Percentiles rank a stretch among this genome's conserved stretches.
phyloP scores from a whole-genome alignment of 2,888 invertebrate genomes.

The Philereme transversata region DNA sequence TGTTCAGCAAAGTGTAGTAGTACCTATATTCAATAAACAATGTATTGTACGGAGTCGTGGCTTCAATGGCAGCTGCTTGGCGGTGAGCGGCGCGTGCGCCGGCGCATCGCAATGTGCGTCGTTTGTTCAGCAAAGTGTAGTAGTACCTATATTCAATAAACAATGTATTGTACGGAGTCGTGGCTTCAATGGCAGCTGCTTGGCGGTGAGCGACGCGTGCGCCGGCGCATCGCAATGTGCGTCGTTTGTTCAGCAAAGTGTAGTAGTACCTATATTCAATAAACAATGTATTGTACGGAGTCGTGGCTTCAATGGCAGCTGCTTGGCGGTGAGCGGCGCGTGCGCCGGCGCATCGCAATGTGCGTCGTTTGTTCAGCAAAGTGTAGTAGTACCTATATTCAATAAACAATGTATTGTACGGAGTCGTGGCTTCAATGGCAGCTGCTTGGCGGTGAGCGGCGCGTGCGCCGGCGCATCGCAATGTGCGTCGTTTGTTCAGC shows the following conservation, averaged over 20 bases:
- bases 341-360: slow-evolving; percentile 8
- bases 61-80: slow-evolving; percentile 9
- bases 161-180: slow-evolving; percentile 4
- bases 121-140: too few species aligned
- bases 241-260: too few species aligned
- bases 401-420: background rate
- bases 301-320: slow-evolving; percentile 20
- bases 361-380: too few species aligned
- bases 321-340: slow-evolving; percentile 12
- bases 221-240: background rate
- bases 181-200: slow-evolving; percentile 18
- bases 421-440: slow-evolving; percentile 20
- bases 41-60: slow-evolving; percentile 12
- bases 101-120: too few species aligned
- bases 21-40: too few species aligned
- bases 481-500: too few species aligned
- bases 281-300: background rate
- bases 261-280: too few species aligned
- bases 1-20: too few species aligned
- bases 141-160: too few species aligned
- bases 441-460: slow-evolving; percentile 9
- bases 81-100: slow-evolving; percentile 20
- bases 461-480: slow-evolving; percentile 12
- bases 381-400: too few species aligned
- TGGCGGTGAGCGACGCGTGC: slow-evolving; percentile 16